Percentiles rank a stretch among this genome's conserved stretches.
Evolutionary conservation across 2,113 vertebrate genomes (phyloP).

Genomic region (Pelvicachromis taeniatus): DNA sequence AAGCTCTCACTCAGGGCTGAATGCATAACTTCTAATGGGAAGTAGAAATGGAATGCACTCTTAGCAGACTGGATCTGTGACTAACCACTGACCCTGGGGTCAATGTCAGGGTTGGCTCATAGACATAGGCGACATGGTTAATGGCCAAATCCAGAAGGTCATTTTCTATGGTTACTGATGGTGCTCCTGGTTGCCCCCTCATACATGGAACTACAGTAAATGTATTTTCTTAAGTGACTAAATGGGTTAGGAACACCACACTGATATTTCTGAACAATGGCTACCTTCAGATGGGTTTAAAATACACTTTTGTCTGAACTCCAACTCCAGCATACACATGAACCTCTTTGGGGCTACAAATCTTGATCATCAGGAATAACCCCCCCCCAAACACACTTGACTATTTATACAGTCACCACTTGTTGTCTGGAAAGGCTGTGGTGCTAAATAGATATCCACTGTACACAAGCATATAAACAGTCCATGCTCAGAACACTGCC

Average conservation of each 20-base stretch:
- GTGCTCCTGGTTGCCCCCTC: not conserved
- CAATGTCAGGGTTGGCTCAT: not conserved
- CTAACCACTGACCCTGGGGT: not conserved
- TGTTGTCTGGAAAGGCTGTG: slow-evolving; percentile 62
- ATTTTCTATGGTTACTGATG: not conserved
- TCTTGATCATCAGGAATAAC: slow-evolving; percentile 32
- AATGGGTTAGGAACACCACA: not conserved
- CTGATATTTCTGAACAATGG: not conserved
- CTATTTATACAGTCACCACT: slow-evolving; percentile 74
- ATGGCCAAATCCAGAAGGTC: not conserved
- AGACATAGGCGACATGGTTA: not conserved
- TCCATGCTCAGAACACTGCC: no score
- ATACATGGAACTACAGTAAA: not conserved
- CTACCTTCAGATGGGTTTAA: not conserved
- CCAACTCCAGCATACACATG: not conserved
- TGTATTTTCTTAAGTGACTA: not conserved
- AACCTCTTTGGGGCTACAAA: not conserved
- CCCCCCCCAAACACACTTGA: slow-evolving; percentile 20
- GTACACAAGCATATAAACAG: slow-evolving; percentile 72
- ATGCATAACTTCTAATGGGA: not conserved
- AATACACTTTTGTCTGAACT: not conserved
- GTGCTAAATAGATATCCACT: slow-evolving; percentile 50
- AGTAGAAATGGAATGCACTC: slow-evolving; percentile 8
- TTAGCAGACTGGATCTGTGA: slow-evolving; percentile 1
- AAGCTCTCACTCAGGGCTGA: not conserved